phyloP scores from a whole-genome alignment of 2,113 vertebrate species.

The Chloroceryle aenea region DNA sequence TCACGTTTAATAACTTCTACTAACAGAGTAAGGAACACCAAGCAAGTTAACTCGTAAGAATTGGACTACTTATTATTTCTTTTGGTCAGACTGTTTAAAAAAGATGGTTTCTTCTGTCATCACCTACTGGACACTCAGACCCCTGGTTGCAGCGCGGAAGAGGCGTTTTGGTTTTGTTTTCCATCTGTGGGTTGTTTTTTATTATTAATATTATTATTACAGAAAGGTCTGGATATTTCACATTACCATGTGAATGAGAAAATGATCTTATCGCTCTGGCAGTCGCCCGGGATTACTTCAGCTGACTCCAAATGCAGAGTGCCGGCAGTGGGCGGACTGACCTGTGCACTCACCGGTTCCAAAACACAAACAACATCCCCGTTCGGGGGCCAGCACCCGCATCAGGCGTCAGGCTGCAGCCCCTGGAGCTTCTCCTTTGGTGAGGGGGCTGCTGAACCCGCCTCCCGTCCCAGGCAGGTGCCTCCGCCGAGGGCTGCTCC shows the following conservation, averaged over 20 bases:
- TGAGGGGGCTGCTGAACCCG: background rate
- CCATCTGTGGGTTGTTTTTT: background rate
- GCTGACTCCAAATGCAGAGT: accelerated
- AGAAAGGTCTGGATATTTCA: background rate
- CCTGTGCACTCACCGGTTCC: accelerated
- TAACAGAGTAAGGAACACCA: accelerated
- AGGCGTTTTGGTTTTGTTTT: accelerated
- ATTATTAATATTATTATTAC: no score
- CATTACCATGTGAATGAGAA: accelerated
- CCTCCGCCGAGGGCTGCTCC: background rate
- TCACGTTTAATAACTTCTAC: background rate
- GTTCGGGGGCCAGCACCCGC: background rate
- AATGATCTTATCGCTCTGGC: accelerated
- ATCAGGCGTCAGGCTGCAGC: accelerated
- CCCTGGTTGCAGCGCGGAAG: background rate
- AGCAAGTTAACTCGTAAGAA: background rate
- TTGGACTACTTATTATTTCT: accelerated
- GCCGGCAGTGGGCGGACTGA: accelerated
- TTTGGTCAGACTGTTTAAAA: background rate
- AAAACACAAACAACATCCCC: accelerated
- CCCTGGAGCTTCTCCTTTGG: background rate
- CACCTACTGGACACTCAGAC: accelerated
- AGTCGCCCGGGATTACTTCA: accelerated
- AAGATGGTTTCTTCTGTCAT: accelerated
- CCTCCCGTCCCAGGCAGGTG: background rate